A percentile compares a stretch with the other conserved stretches of the same genome.
Conservation (phyloP, 2,797 vertebrate genomes). For the Brachymystax lenok region DNA sequence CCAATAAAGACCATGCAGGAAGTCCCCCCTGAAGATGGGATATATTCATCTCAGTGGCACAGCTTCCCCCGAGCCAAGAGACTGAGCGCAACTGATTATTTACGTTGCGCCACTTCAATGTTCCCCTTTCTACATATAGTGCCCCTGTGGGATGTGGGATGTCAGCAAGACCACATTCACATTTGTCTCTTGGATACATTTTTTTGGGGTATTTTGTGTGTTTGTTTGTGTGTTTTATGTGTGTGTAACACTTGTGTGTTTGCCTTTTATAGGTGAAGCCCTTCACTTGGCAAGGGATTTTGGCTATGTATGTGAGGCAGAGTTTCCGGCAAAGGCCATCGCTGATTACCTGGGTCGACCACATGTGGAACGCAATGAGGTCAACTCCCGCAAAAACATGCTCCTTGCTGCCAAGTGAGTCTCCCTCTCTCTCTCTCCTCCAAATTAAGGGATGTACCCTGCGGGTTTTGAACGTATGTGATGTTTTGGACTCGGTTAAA, state of each 20-base stretch:
- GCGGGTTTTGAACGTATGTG: background rate
- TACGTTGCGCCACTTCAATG: constrained; percentile 26
- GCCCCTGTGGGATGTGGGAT: constrained; percentile 10
- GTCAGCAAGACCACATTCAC: background rate
- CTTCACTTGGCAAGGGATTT: constrained; percentile 97
- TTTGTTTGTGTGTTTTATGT: background rate
- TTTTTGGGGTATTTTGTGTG: too few relatives aligned
- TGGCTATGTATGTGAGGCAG: constrained; percentile 95
- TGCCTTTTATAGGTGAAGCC: constrained; percentile 82
- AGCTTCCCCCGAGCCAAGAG: constrained; percentile 35
- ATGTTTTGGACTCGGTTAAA: background rate
- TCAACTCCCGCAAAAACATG: constrained; percentile 95
- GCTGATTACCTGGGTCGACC: constrained; percentile 93
- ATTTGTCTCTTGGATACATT: background rate
- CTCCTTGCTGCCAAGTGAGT: constrained; percentile 96
- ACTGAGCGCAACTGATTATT: constrained; percentile 51
- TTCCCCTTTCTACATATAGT: constrained; percentile 27
- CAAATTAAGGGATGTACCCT: constrained; percentile 22
- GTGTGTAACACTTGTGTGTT: background rate
- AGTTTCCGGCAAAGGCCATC: constrained; percentile 95
- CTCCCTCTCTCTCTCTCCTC: background rate
- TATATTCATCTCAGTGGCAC: constrained; percentile 48
- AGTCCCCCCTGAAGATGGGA: constrained; percentile 54
- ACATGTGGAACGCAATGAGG: constrained; percentile 92
- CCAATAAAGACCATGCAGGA: constrained; percentile 68